Conservation (phyloP, 2,888 invertebrate species). For the Uloborus plumipes region DNA sequence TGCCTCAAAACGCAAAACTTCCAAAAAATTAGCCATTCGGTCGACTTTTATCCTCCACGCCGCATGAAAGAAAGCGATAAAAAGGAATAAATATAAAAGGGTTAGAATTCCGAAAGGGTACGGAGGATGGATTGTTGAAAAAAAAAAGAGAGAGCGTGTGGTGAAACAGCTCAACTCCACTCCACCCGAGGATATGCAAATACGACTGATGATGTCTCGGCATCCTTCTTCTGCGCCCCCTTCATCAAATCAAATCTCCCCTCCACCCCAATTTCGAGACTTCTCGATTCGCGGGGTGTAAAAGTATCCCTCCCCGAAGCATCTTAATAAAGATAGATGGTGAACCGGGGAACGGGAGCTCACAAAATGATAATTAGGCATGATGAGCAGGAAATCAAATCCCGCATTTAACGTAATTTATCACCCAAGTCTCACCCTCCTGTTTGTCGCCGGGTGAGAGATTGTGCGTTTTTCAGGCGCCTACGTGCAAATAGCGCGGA, state of each 20-base stretch:
- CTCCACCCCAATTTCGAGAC: neutral
- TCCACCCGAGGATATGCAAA: slow-evolving; percentile 54
- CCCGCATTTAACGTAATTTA: slow-evolving; percentile 64
- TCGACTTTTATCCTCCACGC: neutral
- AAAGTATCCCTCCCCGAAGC: slow-evolving; percentile 44
- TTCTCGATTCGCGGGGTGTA: slow-evolving; percentile 30
- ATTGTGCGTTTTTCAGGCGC: no score
- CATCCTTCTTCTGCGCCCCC: slow-evolving; percentile 1
- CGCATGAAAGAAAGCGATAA: neutral
- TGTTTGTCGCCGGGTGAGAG: no score
- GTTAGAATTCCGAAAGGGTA: neutral
- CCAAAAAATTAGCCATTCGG: neutral
- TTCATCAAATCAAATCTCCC: slow-evolving; percentile 26
- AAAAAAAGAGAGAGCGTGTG: slow-evolving; percentile 7
- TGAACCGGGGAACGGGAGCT: slow-evolving; percentile 26
- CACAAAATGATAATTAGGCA: slow-evolving; percentile 61
- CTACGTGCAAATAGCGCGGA: no score
- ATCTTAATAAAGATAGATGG: slow-evolving; percentile 61
- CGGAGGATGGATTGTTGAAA: neutral
- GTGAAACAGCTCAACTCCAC: slow-evolving; percentile 16
- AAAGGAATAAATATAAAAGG: no score
- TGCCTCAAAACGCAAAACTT: no score
- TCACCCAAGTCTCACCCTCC: slow-evolving; percentile 24
- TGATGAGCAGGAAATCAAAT: slow-evolving; percentile 63
- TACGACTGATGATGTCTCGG: slow-evolving; percentile 26